Evolutionary conservation across 2,888 invertebrate species (phyloP).

Genomic region (Eupithecia abbreviata): DNA sequence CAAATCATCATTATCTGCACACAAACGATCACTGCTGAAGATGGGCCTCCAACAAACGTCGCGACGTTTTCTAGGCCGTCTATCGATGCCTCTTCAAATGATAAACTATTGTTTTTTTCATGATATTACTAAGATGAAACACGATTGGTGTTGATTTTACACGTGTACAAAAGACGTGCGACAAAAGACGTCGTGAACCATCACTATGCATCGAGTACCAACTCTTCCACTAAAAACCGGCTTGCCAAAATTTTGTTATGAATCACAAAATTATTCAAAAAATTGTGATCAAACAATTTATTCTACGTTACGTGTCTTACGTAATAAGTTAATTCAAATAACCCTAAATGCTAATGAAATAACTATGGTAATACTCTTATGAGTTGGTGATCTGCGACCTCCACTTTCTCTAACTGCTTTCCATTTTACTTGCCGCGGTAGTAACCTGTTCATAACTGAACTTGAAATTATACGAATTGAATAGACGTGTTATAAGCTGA

Average conservation of each 20-base stretch:
- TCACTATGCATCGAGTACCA: too few species aligned
- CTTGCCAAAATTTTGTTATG: not conserved
- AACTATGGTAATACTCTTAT: slow-evolving; percentile 25
- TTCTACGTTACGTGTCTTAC: not conserved
- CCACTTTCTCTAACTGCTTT: slow-evolving; percentile 48
- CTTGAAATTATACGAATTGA: slow-evolving; percentile 3
- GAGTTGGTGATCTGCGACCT: slow-evolving; percentile 43
- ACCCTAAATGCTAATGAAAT: slow-evolving; percentile 10
- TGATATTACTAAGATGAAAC: too few species aligned
- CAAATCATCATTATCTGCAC: not conserved
- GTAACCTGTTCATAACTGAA: slow-evolving; percentile 19
- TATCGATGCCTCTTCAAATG: too few species aligned
- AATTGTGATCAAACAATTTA: not conserved
- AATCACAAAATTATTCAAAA: not conserved
- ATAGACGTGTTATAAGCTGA: not conserved
- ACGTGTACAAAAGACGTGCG: too few species aligned
- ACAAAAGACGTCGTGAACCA: not conserved
- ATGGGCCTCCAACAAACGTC: too few species aligned
- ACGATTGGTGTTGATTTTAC: too few species aligned
- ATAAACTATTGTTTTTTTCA: too few species aligned
- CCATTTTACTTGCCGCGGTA: slow-evolving; percentile 33
- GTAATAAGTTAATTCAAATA: not conserved
- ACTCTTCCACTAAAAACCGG: not conserved
- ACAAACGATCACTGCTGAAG: not conserved
- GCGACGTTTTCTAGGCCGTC: too few species aligned